phyloP scores from a whole-genome alignment of 2,797 vertebrate species.

The Danio jaintianensis region DNA sequence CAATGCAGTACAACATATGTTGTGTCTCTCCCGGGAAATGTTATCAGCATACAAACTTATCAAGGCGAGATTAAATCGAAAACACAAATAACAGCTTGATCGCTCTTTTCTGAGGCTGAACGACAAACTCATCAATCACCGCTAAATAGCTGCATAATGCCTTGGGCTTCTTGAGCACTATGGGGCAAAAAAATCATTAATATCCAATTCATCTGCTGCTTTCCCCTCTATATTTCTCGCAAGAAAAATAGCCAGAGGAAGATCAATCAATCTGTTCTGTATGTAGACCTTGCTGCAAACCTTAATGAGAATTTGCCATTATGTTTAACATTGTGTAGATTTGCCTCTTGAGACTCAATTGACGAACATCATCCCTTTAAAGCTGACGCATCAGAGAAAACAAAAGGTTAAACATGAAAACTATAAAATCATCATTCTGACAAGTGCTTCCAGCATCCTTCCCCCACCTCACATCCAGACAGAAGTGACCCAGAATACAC shows the following conservation, averaged over 20 bases:
- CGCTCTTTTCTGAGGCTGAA: slow-evolving; percentile 69
- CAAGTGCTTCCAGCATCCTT: slow-evolving; percentile 41
- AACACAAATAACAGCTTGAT: slow-evolving; percentile 80
- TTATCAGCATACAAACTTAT: slow-evolving; percentile 67
- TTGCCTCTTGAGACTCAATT: slow-evolving; percentile 51
- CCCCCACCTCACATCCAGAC: background rate
- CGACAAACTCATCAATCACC: slow-evolving; percentile 79
- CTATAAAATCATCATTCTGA: slow-evolving; percentile 65
- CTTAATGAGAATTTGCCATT: slow-evolving; percentile 67
- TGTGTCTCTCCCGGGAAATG: slow-evolving; percentile 73
- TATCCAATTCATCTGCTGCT: slow-evolving; percentile 39
- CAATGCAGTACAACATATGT: slow-evolving; percentile 60
- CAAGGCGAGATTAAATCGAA: slow-evolving; percentile 70
- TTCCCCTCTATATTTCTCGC: slow-evolving; percentile 62
- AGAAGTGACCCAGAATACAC: slow-evolving; percentile 1
- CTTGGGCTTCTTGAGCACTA: slow-evolving; percentile 44
- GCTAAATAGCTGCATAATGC: slow-evolving; percentile 75
- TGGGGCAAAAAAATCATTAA: slow-evolving; percentile 51
- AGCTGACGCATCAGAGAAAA: slow-evolving; percentile 49
- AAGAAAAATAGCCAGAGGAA: slow-evolving; percentile 16
- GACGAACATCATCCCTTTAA: slow-evolving; percentile 42
- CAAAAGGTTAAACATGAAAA: slow-evolving; percentile 67
- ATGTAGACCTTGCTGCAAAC: slow-evolving; percentile 57
- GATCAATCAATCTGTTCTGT: slow-evolving; percentile 29
- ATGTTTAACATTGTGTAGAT: slow-evolving; percentile 69